Evolutionary conservation across 35 echinoderm and acorn worm species (phyloP).

Genomic region (Acanthaster planci): DNA sequence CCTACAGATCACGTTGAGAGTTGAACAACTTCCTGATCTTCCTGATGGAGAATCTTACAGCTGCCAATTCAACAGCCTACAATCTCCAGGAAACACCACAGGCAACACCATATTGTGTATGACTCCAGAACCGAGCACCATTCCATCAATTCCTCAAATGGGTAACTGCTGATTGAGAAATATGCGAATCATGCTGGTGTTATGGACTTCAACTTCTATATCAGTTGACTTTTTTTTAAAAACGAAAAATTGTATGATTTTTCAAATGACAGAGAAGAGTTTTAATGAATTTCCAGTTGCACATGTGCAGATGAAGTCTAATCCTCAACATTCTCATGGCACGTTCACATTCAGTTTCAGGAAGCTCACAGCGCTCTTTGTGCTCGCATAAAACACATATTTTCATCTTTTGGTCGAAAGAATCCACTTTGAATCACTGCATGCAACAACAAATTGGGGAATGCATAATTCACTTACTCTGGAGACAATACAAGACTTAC

Average conservation of each 20-base stretch:
- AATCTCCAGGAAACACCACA: neutral
- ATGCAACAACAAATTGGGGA: too few relatives aligned
- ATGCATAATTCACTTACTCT: too few relatives aligned
- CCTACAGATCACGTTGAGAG: conserved; percentile 33
- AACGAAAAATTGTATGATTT: neutral
- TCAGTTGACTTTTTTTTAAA: neutral
- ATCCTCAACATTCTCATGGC: too few relatives aligned
- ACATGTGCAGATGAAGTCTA: neutral
- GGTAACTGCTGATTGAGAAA: conserved; percentile 8
- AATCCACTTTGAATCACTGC: too few relatives aligned
- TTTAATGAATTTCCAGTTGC: neutral
- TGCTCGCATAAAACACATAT: too few relatives aligned
- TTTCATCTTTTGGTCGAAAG: too few relatives aligned
- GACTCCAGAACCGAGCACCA: neutral
- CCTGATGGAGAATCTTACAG: neutral
- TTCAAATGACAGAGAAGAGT: neutral
- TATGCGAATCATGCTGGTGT: neutral
- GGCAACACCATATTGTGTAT: conserved; percentile 20
- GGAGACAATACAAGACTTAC: too few relatives aligned
- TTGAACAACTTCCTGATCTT: conserved; percentile 32
- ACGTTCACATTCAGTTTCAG: too few relatives aligned
- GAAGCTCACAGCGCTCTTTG: too few relatives aligned
- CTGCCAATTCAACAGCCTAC: conserved; percentile 18
- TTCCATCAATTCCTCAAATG: conserved; percentile 15
- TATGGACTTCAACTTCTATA: neutral